phyloP scores from a whole-genome alignment of 2,113 vertebrate genomes.

The Leucoraja erinaceus region DNA sequence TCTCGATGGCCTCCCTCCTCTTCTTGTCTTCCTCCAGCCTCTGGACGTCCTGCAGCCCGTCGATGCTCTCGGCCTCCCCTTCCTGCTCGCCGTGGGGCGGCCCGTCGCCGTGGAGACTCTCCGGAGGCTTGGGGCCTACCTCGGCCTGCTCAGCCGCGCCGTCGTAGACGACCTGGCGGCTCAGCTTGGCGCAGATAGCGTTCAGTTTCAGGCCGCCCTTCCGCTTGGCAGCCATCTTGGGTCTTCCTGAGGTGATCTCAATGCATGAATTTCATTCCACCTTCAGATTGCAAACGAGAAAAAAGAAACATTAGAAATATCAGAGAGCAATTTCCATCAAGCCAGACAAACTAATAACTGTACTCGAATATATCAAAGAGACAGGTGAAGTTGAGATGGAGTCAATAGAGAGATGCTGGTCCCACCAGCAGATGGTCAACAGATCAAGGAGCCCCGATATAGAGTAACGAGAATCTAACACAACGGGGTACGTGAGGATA shows the following conservation, averaged over 20 bases:
- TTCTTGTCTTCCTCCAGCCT: slow-evolving; percentile 86
- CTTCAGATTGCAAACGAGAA: slow-evolving; percentile 52
- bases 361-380: not conserved
- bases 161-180: slow-evolving; percentile 92
- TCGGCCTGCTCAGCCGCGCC: slow-evolving; percentile 70
- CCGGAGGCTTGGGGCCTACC: slow-evolving; percentile 65
- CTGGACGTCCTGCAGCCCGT: slow-evolving; percentile 62
- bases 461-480: not conserved
- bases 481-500: too few species aligned
- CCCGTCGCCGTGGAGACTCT: slow-evolving; percentile 67
- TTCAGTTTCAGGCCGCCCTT: slow-evolving; percentile 99
- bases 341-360: not conserved
- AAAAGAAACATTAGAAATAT: slow-evolving; percentile 33
- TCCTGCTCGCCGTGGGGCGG: slow-evolving; percentile 67
- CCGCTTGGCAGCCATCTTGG: slow-evolving; percentile 96
- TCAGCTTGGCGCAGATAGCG: slow-evolving; percentile 98
- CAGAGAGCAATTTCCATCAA: not conserved
- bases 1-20: slow-evolving; percentile 91
- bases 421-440: too few species aligned
- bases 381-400: too few species aligned
- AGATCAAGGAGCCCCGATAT: too few species aligned
- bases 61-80: slow-evolving; percentile 47
- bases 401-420: too few species aligned
- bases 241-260: slow-evolving; percentile 90
- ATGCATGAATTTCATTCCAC: slow-evolving; percentile 97